These are phyloP conservation scores for Tinamus guttatus DNA, from an alignment of 2,113 vertebrate species.

Conservation along the genomic window DNA sequence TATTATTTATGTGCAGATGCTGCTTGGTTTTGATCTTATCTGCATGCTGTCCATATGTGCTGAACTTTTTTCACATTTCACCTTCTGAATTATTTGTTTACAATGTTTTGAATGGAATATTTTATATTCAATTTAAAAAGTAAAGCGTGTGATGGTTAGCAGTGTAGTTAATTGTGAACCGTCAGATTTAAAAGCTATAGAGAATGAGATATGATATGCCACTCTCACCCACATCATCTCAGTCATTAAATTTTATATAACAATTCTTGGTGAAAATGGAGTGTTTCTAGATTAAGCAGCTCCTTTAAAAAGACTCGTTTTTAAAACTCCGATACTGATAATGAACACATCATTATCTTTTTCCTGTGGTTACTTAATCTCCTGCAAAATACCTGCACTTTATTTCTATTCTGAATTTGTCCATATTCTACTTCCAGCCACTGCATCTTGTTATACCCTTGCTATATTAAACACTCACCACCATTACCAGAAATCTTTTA, in stretches of 20 bases:
- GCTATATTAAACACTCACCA: not conserved
- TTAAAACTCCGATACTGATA: not conserved
- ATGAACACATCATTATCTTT: not conserved
- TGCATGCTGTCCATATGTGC: not conserved
- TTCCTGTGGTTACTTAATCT: not conserved
- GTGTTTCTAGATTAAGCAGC: not conserved
- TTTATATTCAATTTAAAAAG: not conserved
- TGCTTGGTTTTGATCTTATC: not conserved
- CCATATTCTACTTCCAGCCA: not conserved
- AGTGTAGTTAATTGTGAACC: not conserved
- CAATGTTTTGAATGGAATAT: not conserved
- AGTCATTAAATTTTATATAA: not conserved
- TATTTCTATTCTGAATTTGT: not conserved
- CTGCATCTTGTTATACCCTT: not conserved
- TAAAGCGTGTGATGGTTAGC: not conserved
- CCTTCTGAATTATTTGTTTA: not conserved
- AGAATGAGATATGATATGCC: not conserved
- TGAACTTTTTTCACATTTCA: not conserved
- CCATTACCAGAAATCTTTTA: not conserved
- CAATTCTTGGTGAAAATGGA: not conserved
- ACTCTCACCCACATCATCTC: not conserved
- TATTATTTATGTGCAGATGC: not conserved
- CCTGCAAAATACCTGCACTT: not conserved
- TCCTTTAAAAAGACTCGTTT: not conserved
- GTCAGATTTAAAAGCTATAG: not conserved